Evolutionary conservation across 2,888 invertebrate genomes (phyloP).

Genomic region (Pegoplata infirma): DNA sequence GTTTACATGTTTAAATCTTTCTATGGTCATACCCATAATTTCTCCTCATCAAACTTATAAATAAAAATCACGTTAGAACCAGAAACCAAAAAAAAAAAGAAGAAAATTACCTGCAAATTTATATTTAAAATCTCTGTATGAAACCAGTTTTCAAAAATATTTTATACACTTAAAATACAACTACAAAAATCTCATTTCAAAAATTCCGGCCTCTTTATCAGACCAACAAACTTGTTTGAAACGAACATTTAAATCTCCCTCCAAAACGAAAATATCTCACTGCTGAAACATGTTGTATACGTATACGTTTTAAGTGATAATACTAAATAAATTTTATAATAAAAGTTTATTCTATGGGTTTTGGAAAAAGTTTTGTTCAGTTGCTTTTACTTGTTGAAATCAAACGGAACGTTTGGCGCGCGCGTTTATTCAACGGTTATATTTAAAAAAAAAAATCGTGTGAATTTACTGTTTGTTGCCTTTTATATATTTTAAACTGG

Average conservation of each 20-base stretch:
- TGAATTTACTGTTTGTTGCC: not conserved
- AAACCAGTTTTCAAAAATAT: not conserved
- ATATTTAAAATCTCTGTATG: not conserved
- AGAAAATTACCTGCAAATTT: no score
- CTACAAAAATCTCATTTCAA: not conserved
- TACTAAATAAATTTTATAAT: no score
- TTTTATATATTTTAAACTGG: not conserved
- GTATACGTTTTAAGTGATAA: no score
- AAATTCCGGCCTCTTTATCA: slow-evolving; percentile 13
- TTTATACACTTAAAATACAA: not conserved
- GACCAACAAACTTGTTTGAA: slow-evolving; percentile 35
- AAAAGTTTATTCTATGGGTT: slow-evolving; percentile 15
- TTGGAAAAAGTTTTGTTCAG: slow-evolving; percentile 48
- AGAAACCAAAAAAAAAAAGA: no score
- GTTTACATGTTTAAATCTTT: no score
- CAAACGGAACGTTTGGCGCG: slow-evolving; percentile 20
- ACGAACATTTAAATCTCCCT: slow-evolving; percentile 38
- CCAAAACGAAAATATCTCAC: slow-evolving; percentile 11
- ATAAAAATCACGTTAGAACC: not conserved
- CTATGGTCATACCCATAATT: no score
- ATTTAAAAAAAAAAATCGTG: slow-evolving; percentile 14
- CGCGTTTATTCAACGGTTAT: not conserved
- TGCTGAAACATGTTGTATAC: slow-evolving; percentile 31
- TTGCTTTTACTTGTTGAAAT: slow-evolving; percentile 51
- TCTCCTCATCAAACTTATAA: no score